A percentile compares a stretch with the other conserved stretches of the same genome.
Evolutionary conservation across 37 sponge, comb jelly and placozoan species (phyloP).

Genomic region (Axinella damicornis): DNA sequence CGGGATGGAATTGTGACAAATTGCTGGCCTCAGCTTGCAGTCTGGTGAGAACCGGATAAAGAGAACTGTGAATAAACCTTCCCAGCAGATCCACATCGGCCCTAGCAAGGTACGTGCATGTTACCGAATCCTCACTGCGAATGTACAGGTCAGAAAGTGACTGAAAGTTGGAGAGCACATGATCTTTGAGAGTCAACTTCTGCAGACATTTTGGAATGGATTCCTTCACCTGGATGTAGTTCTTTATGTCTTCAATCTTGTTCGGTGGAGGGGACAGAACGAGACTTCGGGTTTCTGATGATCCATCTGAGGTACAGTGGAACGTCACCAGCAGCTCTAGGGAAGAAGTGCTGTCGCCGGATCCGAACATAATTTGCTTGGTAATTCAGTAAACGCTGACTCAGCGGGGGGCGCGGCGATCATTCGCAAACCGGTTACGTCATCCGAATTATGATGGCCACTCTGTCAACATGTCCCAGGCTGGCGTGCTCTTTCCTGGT

Average conservation of each 20-base stretch:
- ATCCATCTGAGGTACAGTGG: no score
- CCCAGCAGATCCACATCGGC: not conserved
- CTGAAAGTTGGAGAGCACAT: not conserved
- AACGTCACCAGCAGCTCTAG: no score
- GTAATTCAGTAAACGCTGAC: no score
- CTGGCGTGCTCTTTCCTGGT: no score
- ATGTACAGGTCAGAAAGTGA: slow-evolving; percentile 2
- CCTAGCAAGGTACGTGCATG: not conserved
- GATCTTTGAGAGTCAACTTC: not conserved
- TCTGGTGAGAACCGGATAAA: not conserved
- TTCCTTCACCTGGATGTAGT: not conserved
- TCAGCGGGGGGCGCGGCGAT: no score
- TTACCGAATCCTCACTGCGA: not conserved
- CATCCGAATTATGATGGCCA: no score
- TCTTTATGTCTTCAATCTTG: slow-evolving; percentile 22
- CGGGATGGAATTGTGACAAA: not conserved
- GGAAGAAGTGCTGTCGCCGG: no score
- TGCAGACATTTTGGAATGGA: slow-evolving; percentile 27
- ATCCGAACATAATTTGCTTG: no score
- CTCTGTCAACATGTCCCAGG: no score
- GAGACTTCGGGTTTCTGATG: no score
- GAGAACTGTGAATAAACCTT: not conserved
- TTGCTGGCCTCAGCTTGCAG: not conserved
- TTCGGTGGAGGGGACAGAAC: not conserved
- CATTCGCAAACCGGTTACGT: no score